Percentiles rank a stretch among this genome's conserved stretches.
Evolutionary conservation across 1,140 invertebrate genomes (phyloP).

Genomic region (Drosophila equinoxialis): DNA sequence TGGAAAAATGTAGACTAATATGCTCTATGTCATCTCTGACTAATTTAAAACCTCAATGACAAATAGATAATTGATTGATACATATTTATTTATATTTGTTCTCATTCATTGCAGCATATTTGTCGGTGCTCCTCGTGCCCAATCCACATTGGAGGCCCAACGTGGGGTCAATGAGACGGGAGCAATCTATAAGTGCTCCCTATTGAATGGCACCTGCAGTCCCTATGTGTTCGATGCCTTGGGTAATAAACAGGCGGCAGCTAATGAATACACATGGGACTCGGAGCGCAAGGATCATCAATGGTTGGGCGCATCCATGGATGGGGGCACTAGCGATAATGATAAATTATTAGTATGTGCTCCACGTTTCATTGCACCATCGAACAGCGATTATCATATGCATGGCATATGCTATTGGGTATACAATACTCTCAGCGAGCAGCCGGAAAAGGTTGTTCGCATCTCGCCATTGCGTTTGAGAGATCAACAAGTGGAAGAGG

Average conservation of each 20-base stretch:
- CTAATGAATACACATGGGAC: constrained; percentile 62
- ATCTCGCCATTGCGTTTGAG: constrained; percentile 73
- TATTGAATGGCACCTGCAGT: constrained; percentile 52
- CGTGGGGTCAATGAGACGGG: constrained; percentile 77
- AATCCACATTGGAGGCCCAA: constrained; percentile 74
- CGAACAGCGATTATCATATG: constrained; percentile 71
- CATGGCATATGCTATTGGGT: constrained; percentile 84
- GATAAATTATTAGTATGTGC: constrained; percentile 79
- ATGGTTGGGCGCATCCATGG: constrained; percentile 80
- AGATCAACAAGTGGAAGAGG: constrained; percentile 44
- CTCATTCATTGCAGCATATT: constrained; percentile 58
- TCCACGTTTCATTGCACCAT: constrained; percentile 67
- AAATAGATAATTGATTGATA: constrained; percentile 3
- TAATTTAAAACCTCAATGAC: neutral
- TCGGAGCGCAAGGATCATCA: constrained; percentile 70
- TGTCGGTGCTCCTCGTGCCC: constrained; percentile 78
- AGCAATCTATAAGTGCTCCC: constrained; percentile 72
- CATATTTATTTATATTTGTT: neutral
- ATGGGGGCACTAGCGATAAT: constrained; percentile 66
- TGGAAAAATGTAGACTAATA: constrained; percentile 9
- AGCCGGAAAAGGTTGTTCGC: constrained; percentile 54
- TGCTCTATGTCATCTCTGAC: constrained; percentile 4
- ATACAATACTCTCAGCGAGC: constrained; percentile 59
- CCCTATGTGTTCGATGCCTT: constrained; percentile 68
- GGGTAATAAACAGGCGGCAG: constrained; percentile 50